Conservation (phyloP, 1,140 invertebrate species). For the Leptonema lineaticorne region DNA sequence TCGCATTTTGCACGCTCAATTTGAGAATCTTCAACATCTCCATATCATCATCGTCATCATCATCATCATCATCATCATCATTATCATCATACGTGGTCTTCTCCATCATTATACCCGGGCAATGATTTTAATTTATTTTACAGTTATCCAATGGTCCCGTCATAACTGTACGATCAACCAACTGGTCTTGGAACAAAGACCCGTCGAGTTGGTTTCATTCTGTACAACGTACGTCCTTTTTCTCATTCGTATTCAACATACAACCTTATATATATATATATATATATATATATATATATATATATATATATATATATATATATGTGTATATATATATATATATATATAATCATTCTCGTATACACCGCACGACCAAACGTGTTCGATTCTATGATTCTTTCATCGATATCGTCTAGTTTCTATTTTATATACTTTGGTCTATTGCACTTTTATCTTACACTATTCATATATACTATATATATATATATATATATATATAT, state of each 20-base stretch:
- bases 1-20: too few relatives aligned
- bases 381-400: too few relatives aligned
- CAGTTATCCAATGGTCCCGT: conserved; percentile 19
- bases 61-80: neutral
- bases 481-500: neutral
- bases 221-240: neutral
- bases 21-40: neutral
- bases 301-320: neutral
- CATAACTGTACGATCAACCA: conserved; percentile 16
- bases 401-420: too few relatives aligned
- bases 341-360: neutral
- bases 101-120: conserved; percentile 2
- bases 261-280: neutral
- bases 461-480: neutral
- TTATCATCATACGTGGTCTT: too few relatives aligned
- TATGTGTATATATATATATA: neutral
- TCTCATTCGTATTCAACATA: neutral
- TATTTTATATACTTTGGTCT: neutral
- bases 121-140: conserved; percentile 28
- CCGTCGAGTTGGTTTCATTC: neutral
- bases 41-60: neutral
- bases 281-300: neutral
- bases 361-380: too few relatives aligned
- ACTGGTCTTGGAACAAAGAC: conserved; percentile 12
- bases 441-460: neutral